Evolutionary conservation across 2,797 vertebrate genomes (phyloP).

Genomic region (Melanitta fusca): DNA sequence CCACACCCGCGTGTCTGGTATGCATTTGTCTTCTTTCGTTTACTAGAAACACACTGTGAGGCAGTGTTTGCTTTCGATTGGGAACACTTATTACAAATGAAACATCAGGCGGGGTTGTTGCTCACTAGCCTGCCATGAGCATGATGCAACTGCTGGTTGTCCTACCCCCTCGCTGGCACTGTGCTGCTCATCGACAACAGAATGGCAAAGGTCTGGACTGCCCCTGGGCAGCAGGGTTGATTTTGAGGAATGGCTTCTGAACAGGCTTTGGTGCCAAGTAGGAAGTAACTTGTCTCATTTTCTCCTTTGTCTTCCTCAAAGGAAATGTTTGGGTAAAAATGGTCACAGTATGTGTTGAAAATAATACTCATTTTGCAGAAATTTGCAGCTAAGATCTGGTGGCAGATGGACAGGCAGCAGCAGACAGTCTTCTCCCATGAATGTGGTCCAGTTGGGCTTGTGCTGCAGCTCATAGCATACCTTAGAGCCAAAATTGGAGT

Average conservation of each 20-base stretch:
- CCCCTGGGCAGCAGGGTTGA: neutral
- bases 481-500: neutral
- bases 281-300: neutral
- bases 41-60: neutral
- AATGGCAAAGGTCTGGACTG: neutral
- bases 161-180: neutral
- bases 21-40: neutral
- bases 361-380: neutral
- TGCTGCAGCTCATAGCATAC: neutral
- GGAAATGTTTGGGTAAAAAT: neutral
- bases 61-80: neutral
- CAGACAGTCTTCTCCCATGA: neutral
- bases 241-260: neutral
- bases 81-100: neutral
- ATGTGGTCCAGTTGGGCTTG: neutral
- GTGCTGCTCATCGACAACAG: fast-evolving
- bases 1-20: neutral
- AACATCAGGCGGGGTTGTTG: neutral
- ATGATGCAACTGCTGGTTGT: neutral
- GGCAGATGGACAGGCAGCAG: neutral
- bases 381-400: neutral
- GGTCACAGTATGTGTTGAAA: neutral
- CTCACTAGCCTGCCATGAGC: neutral
- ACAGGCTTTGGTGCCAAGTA: neutral
- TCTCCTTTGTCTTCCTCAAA: neutral